Base-by-base conservation (phyloP, 2,888 invertebrate species). In the Mimachlamys varia region DNA sequence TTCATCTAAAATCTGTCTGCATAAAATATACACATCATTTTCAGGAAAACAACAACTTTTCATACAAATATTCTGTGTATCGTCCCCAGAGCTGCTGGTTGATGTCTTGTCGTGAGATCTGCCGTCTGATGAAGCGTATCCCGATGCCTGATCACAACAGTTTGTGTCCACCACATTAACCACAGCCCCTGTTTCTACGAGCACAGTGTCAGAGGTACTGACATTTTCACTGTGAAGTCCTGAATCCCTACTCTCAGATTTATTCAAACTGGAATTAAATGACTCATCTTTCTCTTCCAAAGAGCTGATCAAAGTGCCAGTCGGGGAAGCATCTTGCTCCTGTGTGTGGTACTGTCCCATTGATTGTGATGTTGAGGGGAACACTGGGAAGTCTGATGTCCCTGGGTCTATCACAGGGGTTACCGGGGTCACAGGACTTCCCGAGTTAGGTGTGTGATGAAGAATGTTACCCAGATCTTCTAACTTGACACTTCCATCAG, bases 221-320 rank as follows among this genome's bases (percentile, higher is more conserved):
- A 94, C 93, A 89, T 95, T 94, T 90, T 95, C 96, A 93, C 96
- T 96, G 37, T 95, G 95, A 87, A 96, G 93, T 3, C 96, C 96
- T 0, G 95, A 96, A 91, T 96, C 96, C 88, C 93, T 94, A 90
- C 96, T 96, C 89, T 96, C 95, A 44, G 95, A 95, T 90, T 95
- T 95, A 91, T 95, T 95, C 89, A 94, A 90, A 89, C 91, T 89
- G 50, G 93, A 92, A 76, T 27, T 90, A 37, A 91, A 50, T 38
- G 91, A 88, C 53, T 91, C 91, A 27, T 76, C 76, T 15, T 88
- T 88, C 49, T 58, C 89, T 49, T 91, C 89, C n/a, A 88, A 88
- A 62, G 90, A 90, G 88, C 88, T 88, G 22, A 90, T 89, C n/a
- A 90, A 38, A 0, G 90, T 89, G n/a, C 50, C 88, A 12, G 90